These are phyloP conservation scores for Mionectes macconnelli DNA, from an alignment of 2,113 vertebrate genomes.

Conservation along the genomic window DNA sequence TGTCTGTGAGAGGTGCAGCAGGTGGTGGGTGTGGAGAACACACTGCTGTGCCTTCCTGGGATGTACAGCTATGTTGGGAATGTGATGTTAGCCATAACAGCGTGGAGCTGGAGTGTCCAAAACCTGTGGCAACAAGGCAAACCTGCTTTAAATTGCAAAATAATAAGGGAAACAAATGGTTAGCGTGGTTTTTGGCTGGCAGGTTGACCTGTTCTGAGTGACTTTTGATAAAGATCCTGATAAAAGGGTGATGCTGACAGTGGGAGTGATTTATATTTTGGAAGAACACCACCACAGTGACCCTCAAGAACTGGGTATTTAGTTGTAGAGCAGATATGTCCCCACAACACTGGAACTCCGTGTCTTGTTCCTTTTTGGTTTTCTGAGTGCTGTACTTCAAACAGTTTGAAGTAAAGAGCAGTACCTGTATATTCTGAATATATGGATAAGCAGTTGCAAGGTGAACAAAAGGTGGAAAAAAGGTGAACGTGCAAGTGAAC, in stretches of 20 bases:
- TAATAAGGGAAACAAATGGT: background rate
- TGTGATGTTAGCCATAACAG: background rate
- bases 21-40: background rate
- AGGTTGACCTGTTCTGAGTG: background rate
- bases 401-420: background rate
- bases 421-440: background rate
- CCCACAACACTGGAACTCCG: background rate
- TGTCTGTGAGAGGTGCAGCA: background rate
- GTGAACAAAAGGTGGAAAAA: background rate
- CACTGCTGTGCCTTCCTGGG: background rate
- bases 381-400: background rate
- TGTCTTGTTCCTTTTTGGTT: background rate
- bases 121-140: background rate
- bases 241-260: background rate
- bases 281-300: background rate
- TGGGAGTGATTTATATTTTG: background rate
- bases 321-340: background rate
- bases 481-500: background rate
- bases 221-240: background rate
- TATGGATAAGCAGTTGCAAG: background rate
- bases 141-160: background rate
- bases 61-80: background rate
- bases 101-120: background rate
- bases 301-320: background rate
- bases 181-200: background rate